Evolutionary conservation across 2,888 invertebrate species (phyloP).

Genomic region (Eilema depressum): DNA sequence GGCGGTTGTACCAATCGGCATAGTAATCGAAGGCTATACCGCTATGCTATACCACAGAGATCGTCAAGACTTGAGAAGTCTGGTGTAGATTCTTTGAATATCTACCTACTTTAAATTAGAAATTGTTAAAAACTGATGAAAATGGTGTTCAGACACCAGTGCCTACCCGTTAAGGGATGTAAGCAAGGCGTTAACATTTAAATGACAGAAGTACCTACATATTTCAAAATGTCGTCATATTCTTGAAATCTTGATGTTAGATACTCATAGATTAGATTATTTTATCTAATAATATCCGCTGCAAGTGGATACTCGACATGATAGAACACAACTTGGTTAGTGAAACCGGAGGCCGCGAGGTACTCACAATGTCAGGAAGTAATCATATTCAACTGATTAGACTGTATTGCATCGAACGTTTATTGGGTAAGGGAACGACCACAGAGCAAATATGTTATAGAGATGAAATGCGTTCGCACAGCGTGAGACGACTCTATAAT

Average conservation of each 20-base stretch:
- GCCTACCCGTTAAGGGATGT: not conserved
- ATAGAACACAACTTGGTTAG: constrained; percentile 26
- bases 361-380: constrained; percentile 72
- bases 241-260: not conserved
- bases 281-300: not conserved
- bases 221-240: not conserved
- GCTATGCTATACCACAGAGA: too few species aligned
- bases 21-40: too few species aligned
- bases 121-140: too few species aligned
- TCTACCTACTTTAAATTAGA: too few species aligned
- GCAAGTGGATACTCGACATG: constrained; percentile 3
- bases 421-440: constrained; percentile 51
- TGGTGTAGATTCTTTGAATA: too few species aligned
- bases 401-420: constrained; percentile 46
- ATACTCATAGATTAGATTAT: too few species aligned
- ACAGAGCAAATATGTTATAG: not conserved
- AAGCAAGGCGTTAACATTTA: not conserved
- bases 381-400: constrained; percentile 64
- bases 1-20: too few species aligned
- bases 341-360: constrained; percentile 58
- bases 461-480: not conserved
- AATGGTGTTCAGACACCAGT: too few species aligned
- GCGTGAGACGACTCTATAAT: too few species aligned
- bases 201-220: too few species aligned
- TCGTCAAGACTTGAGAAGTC: too few species aligned